Evolutionary conservation across 2,797 vertebrate species (phyloP).

Genomic region (Geotrypetes seraphini): DNA sequence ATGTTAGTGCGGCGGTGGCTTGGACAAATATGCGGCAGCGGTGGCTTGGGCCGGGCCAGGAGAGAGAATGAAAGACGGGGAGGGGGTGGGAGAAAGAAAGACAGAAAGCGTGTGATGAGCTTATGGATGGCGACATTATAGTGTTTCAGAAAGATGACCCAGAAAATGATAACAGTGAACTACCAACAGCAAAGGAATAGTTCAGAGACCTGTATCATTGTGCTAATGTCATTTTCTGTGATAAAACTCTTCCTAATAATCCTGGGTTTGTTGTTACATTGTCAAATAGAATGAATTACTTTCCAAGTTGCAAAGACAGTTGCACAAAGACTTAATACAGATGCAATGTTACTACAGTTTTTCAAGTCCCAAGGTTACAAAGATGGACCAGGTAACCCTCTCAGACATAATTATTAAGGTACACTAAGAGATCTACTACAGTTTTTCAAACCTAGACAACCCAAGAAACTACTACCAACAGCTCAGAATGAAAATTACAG

Average conservation of each 20-base stretch:
- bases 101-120: constrained; percentile 97
- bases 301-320: constrained; percentile 98
- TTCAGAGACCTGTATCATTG: constrained; percentile 96
- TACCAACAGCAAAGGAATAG: constrained; percentile 95
- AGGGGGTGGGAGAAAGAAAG: too few relatives aligned
- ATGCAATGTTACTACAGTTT: constrained; percentile 97
- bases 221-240: constrained; percentile 97
- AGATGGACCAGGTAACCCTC: too few relatives aligned
- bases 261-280: constrained; percentile 96
- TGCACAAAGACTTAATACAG: constrained; percentile 94
- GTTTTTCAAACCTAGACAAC: too few relatives aligned
- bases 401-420: too few relatives aligned
- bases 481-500: too few relatives aligned
- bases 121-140: constrained; percentile 98
- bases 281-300: constrained; percentile 99
- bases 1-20: too few relatives aligned
- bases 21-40: too few relatives aligned
- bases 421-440: too few relatives aligned
- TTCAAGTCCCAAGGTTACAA: constrained; percentile 99
- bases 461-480: too few relatives aligned
- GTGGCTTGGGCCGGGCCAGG: too few relatives aligned
- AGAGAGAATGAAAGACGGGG: too few relatives aligned
- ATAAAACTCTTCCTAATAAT: constrained; percentile 97
- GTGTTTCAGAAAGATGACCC: constrained; percentile 98
- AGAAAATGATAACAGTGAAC: constrained; percentile 91